Conservation (phyloP, 2,888 invertebrate genomes). For the Anagyrus pseudococci region DNA sequence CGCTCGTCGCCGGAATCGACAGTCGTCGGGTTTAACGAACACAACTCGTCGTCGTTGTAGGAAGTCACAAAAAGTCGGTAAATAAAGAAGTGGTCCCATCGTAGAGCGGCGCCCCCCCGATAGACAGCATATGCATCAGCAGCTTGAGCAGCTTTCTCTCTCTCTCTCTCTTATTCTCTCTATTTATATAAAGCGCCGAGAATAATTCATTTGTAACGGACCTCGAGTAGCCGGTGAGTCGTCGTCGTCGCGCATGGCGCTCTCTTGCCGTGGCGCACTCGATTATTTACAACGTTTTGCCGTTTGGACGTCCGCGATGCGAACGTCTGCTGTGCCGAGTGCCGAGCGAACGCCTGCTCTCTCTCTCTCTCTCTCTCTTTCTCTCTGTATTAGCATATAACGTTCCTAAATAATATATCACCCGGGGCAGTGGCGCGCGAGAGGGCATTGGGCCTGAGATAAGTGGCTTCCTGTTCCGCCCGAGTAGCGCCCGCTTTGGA, state of each 20-base stretch:
- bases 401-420: slow-evolving; percentile 55
- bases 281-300: slow-evolving; percentile 31
- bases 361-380: slow-evolving; percentile 12
- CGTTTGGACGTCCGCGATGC: no score
- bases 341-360: no score
- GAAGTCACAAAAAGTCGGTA: no score
- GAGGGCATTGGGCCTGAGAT: slow-evolving; percentile 47
- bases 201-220: slow-evolving; percentile 37
- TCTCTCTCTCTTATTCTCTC: no score
- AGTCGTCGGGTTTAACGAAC: no score
- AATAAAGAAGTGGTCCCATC: no score
- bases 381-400: slow-evolving; percentile 42
- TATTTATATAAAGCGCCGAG: slow-evolving; percentile 24
- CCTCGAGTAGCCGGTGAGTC: neutral
- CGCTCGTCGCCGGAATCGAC: no score
- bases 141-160: no score
- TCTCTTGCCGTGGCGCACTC: slow-evolving; percentile 8
- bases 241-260: neutral
- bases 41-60: no score
- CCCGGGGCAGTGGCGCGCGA: slow-evolving; percentile 37
- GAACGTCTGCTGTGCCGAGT: no score
- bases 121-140: no score
- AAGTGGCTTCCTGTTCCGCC: slow-evolving; percentile 51
- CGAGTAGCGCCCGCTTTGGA: slow-evolving; percentile 10
- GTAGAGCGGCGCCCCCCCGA: no score